Conservation (phyloP, 1,140 invertebrate species). For the Rhopalosiphum maidis region DNA sequence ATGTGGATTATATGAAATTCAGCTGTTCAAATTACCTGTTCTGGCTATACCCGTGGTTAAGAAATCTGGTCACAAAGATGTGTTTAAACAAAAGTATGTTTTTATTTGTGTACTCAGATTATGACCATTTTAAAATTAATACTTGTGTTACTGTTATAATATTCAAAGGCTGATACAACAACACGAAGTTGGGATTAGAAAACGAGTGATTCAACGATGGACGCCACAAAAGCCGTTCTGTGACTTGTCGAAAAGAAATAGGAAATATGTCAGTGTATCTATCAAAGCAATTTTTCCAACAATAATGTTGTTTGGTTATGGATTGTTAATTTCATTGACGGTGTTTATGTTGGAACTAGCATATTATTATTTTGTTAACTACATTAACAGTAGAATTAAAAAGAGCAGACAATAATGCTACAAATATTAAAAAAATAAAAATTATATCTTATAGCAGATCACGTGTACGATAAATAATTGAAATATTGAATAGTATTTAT, state of each 20-base stretch:
- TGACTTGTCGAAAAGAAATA: background rate
- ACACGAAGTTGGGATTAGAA: conserved; percentile 22
- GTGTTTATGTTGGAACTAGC: background rate
- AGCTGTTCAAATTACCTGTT: conserved; percentile 67
- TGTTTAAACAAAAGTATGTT: conserved; percentile 65
- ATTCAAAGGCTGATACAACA: conserved; percentile 8
- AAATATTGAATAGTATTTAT: background rate
- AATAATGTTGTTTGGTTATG: background rate
- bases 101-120: background rate
- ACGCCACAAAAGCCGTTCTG: background rate
- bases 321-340: background rate
- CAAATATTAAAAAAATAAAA: background rate
- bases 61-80: conserved; percentile 67
- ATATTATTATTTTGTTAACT: background rate
- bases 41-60: conserved; percentile 66
- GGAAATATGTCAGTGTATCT: conserved; percentile 22
- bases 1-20: conserved; percentile 67
- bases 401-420: background rate
- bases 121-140: background rate
- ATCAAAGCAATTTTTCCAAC: conserved; percentile 30
- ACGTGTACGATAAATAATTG: background rate
- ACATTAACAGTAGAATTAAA: background rate
- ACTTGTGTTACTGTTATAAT: background rate
- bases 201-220: conserved; percentile 8
- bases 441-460: background rate